Evolutionary conservation across 2,888 invertebrate species (phyloP), one percentile per base, ranked within the genome.

Genomic region (Copidosoma aretas): DNA sequence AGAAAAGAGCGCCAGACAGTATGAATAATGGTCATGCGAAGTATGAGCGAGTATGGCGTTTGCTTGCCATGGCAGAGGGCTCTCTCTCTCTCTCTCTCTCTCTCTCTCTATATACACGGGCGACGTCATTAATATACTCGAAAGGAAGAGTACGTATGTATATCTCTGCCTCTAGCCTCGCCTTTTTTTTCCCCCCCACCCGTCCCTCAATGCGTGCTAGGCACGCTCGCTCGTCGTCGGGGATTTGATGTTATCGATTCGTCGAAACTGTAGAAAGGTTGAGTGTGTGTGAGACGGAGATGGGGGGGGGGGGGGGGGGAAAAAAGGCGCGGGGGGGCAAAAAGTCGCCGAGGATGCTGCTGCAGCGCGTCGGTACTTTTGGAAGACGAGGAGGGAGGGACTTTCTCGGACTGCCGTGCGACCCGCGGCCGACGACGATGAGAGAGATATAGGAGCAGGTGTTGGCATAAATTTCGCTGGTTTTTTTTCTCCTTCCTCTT

Each of bases 11-110:
- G n/a, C 17, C n/a, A 57, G 64, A 61, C 60, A 53, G 60, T 58
- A 74, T 74, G 75, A 75, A 75, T 75, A 76, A 76, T 74, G 74
- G 68, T 71, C 60, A 67, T 68, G 71, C 72, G 67, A 70, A 74
- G 67, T 73, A 73, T 70, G 63, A 68, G 72, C 71, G 72, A 72
- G 60, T 60, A 46, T 56, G n/a, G n/a, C n/a, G n/a, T n/a, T n/a
- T n/a, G n/a, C n/a, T n/a, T n/a, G n/a, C n/a, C n/a, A n/a, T n/a
- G n/a, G n/a, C n/a, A n/a, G n/a, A n/a, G n/a, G n/a, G n/a, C n/a
- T n/a, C n/a, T n/a, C n/a, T n/a, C n/a, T n/a, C n/a, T n/a, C n/a
- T n/a, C n/a, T n/a, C n/a, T n/a, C n/a, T n/a, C n/a, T n/a, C n/a
- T n/a, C n/a, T n/a, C n/a, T n/a, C n/a, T n/a, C n/a, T n/a, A n/a